phyloP scores from a whole-genome alignment of 2,888 invertebrate genomes.

The Lobophora halterata region DNA sequence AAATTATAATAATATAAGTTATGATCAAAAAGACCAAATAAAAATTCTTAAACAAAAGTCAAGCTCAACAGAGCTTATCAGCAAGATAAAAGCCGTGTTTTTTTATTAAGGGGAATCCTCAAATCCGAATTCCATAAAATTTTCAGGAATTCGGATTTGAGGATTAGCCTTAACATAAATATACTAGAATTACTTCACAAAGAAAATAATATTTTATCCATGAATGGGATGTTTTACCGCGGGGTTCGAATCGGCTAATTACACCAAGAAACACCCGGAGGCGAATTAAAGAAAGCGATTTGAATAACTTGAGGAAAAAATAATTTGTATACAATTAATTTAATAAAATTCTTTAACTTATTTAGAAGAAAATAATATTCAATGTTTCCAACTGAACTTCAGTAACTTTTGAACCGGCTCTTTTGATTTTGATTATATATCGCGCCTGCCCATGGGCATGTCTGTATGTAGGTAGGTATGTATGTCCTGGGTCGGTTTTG shows the following conservation, averaged over 20 bases:
- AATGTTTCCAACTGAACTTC: too few species aligned
- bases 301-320: constrained; percentile 40
- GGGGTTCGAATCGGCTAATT: constrained; percentile 55
- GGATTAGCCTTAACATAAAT: constrained; percentile 53
- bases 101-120: too few species aligned
- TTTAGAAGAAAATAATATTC: too few species aligned
- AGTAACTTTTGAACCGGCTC: too few species aligned
- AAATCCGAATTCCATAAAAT: too few species aligned
- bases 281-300: constrained; percentile 46
- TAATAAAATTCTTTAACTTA: constrained; percentile 7
- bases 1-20: too few species aligned
- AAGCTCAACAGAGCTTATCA: constrained; percentile 34
- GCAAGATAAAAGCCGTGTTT: constrained; percentile 52
- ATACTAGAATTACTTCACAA: constrained; percentile 52
- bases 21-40: too few species aligned
- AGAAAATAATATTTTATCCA: constrained; percentile 64
- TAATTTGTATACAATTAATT: constrained; percentile 39
- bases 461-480: too few species aligned
- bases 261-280: constrained; percentile 47
- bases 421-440: too few species aligned
- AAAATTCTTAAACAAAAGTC: background rate
- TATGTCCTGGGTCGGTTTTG: too few species aligned
- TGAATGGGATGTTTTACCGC: constrained; percentile 64
- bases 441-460: too few species aligned
- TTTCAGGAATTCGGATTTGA: too few species aligned